Base-by-base conservation (phyloP, 2,113 vertebrate species). In the Tenrec ecaudatus region DNA sequence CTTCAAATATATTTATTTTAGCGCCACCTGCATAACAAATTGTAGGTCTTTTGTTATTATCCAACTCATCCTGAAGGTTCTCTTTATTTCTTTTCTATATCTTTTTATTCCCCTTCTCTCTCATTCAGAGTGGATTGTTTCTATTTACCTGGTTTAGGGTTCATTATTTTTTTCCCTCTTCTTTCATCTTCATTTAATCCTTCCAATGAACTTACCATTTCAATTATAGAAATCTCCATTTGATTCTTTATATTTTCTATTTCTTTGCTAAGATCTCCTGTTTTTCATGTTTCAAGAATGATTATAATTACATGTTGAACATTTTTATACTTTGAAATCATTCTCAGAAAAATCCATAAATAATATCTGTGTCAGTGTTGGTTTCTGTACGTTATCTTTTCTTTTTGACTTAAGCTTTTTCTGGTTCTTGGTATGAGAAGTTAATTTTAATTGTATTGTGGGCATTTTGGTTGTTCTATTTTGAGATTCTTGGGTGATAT, bases 271-370 rank as follows among this genome's bases (percentile, higher is more conserved):
- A 71, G n/a, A 77, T 31, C 90, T 90, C 27, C 9, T 66, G 6
- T 68, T 47, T 89, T 89, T 81, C 38, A 14, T 80, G 33, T 82
- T 91, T 89, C 36, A 82, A 57, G 43, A 43, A 79, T 87, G 93
- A 93, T 91, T 85, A 23, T 88, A 11, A 85, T 92, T 33, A 33
- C 40, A 43, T 29, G 43, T 64, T 47, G 57, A 68, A 31, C 53
- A 82, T 89, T 93, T 94, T 88, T 88, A 29, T 93, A 71, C 57
- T 94, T 88, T 62, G 82, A 93, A 86, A 80, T 79, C 58, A 17
- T 76, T 40, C 22, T 77, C 38, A 73, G 14, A 9, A 73, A 71
- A 88, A 62, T 88, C 16, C 38, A 71, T 71, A 36, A 15, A 73
- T 36, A 36, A 0, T 80, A 31, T 86, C 31, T 91, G 0, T 36